phyloP scores from a whole-genome alignment of 2,888 invertebrate genomes.

The Teinopalpus imperialis region DNA sequence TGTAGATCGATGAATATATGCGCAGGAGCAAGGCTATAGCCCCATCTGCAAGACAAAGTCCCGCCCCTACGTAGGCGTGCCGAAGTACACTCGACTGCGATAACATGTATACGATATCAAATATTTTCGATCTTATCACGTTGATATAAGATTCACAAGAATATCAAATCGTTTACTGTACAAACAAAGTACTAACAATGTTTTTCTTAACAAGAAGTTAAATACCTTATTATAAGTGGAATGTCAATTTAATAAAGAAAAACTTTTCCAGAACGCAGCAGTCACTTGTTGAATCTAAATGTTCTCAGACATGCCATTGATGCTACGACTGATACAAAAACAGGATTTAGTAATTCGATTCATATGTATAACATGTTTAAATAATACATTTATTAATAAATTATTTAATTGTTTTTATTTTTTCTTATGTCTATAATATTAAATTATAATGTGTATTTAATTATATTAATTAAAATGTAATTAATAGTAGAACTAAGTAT shows the following conservation, averaged over 20 bases:
- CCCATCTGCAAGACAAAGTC: constrained; percentile 29
- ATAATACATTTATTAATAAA: too few relatives aligned
- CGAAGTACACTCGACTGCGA: constrained; percentile 47
- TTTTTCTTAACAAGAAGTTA: too few relatives aligned
- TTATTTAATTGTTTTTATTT: too few relatives aligned
- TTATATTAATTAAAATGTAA: too few relatives aligned
- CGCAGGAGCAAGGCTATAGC: constrained; percentile 25
- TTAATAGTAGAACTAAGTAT: too few relatives aligned
- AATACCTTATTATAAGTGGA: constrained; percentile 47
- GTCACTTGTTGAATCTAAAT: constrained; percentile 46
- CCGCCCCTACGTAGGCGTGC: constrained; percentile 42
- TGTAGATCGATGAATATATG: constrained; percentile 41
- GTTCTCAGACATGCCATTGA: constrained; percentile 33
- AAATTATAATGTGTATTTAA: too few relatives aligned
- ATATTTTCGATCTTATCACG: constrained; percentile 11
- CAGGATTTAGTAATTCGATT: constrained; percentile 16
- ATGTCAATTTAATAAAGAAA: constrained; percentile 64
- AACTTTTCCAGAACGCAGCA: constrained; percentile 46
- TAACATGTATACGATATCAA: constrained; percentile 32
- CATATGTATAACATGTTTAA: constrained; percentile 2
- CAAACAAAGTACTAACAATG: too few relatives aligned
- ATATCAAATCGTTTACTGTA: too few relatives aligned
- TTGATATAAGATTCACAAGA: constrained; percentile 12
- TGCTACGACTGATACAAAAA: constrained; percentile 21
- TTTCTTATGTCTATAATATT: too few relatives aligned